Evolutionary conservation across 2,888 invertebrate genomes (phyloP).

Genomic region (Diloba caeruleocephala): DNA sequence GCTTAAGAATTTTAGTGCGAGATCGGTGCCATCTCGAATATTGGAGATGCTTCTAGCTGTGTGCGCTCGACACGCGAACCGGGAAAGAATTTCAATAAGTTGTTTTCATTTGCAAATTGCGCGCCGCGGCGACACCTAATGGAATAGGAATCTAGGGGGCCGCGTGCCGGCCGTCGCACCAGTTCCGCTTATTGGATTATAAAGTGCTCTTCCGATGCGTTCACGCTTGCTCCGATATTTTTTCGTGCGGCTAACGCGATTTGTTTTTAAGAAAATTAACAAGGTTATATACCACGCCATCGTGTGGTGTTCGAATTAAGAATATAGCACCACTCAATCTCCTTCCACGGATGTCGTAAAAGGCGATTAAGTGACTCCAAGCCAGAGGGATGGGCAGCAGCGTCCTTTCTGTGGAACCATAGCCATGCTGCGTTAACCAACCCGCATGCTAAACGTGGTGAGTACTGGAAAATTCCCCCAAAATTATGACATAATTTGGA

Average conservation of each 20-base stretch:
- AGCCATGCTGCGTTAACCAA: no score
- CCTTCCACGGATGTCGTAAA: no score
- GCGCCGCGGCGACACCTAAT: conserved; percentile 85
- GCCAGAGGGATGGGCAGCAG: no score
- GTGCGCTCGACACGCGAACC: conserved; percentile 68
- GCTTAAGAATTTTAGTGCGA: conserved; percentile 61
- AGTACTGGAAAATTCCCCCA: no score
- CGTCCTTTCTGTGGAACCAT: no score
- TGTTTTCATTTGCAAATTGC: conserved; percentile 89
- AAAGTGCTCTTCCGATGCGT: conserved; percentile 65
- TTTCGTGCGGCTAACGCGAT: conserved; percentile 40
- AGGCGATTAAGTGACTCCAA: no score
- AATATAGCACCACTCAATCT: no score
- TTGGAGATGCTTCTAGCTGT: conserved; percentile 65
- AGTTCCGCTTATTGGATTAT: conserved; percentile 79
- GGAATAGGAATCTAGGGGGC: conserved; percentile 82
- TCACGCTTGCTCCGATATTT: conserved; percentile 46
- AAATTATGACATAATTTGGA: no score
- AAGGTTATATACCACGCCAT: conserved; percentile 8
- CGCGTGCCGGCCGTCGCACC: conserved; percentile 68
- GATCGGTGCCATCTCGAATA: conserved; percentile 72
- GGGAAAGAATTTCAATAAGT: conserved; percentile 88
- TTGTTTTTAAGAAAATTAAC: conserved; percentile 34
- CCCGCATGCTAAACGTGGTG: no score
- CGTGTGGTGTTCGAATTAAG: no score